Conservation (phyloP, 1,140 invertebrate species). For the Hydropsyche tenuis region DNA sequence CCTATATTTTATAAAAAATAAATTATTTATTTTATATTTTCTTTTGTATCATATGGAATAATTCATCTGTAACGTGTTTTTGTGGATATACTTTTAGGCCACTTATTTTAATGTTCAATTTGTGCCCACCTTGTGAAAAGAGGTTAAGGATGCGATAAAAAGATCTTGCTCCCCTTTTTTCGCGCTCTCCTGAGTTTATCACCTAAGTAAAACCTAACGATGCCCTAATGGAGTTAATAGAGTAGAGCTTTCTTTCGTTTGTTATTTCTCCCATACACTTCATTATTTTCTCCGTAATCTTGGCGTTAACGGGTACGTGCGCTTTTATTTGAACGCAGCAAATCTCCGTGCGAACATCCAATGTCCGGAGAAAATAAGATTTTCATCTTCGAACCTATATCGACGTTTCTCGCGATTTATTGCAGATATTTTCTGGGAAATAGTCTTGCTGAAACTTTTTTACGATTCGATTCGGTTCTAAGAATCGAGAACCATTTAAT, state of each 20-base stretch:
- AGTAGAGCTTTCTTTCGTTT: constrained; percentile 19
- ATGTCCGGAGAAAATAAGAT: background rate
- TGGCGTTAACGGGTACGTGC: background rate
- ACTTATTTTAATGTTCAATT: constrained; percentile 31
- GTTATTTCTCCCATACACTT: constrained; percentile 32
- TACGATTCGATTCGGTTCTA: no score
- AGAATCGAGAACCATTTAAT: no score
- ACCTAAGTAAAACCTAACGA: constrained; percentile 33
- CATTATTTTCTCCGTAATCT: constrained; percentile 30
- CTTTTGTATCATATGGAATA: background rate
- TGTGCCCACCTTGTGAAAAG: constrained; percentile 21
- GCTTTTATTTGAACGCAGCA: constrained; percentile 6
- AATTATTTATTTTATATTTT: no score
- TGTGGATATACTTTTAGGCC: constrained; percentile 4
- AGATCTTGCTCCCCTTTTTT: constrained; percentile 27
- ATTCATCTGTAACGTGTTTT: no score
- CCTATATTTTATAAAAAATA: background rate
- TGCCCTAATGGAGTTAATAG: constrained; percentile 33
- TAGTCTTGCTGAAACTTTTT: no score
- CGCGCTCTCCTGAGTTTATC: constrained; percentile 30
- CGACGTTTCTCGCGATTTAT: no score
- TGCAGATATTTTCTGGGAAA: no score
- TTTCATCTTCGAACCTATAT: no score
- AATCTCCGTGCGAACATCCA: background rate
- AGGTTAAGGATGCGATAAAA: constrained; percentile 34